Base-by-base conservation (phyloP, 2,888 invertebrate genomes). In the Chymomyza procnemis region DNA sequence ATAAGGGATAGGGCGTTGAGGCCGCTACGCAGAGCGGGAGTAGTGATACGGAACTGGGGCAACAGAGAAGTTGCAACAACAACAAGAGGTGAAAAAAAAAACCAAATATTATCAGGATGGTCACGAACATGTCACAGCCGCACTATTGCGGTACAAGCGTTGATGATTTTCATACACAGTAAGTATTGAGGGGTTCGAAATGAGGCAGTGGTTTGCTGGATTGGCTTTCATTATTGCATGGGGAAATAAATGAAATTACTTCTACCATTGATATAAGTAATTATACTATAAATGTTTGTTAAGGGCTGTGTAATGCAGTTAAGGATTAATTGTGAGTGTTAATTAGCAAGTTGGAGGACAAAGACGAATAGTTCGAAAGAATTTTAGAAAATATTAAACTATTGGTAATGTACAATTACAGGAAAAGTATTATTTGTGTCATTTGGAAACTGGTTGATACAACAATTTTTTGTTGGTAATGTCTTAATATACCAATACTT, bases 111-210 rank as follows among this genome's bases (percentile, higher is more conserved):
- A 74, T 72, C 76, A 85, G 69, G 75, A 88, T 89, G 89, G 87
- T 85, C 71, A 82, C 85, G 79, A 89, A 90, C 84, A 85, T 88
- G 80, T 88, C 90, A 69, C 83, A 87, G 73, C 88, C 90, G 75
- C 87, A 85, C 78, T 91, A 90, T 70, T 91, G 91, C 79, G 91
- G 91, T 73, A 75, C 88, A 59, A 87, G 85, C 70, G 75, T 91
- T 78, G 90, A 91, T 81, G 86, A 90, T 79, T 90, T 91, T 75
- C 91, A 91, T 78, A 91, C 91, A 64, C 86, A 88, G 90, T 91
- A 79, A 90, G 90, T 86, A 60, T 0, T 34, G 18, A 16, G 62
- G 16, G 54, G 26, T 4, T n/a, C 12, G 52, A 22, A 21, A 26
- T 1, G 54, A 19, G 54, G 3, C 19, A n/a, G 30, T 34, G 14